Evolutionary conservation across 2,797 vertebrate genomes (phyloP).

Genomic region (Enteromius trimaculatus): DNA sequence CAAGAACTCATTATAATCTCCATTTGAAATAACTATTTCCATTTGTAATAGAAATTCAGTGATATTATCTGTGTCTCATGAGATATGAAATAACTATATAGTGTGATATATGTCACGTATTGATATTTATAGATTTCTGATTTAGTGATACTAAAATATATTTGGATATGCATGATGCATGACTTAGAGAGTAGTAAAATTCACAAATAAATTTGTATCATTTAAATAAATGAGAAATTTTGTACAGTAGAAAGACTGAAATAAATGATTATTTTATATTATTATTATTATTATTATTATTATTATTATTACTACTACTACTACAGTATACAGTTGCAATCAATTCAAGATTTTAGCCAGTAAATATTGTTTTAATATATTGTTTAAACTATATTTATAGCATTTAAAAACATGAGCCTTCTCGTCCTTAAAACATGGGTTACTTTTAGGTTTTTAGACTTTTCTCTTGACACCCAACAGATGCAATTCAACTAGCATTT

Average conservation of each 20-base stretch:
- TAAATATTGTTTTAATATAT: not conserved
- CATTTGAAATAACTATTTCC: slow-evolving; percentile 8
- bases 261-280: not conserved
- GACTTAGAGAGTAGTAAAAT: not conserved
- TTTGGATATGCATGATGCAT: not conserved
- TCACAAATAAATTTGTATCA: not conserved
- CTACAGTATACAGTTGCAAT: not conserved
- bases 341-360: not conserved
- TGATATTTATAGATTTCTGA: not conserved
- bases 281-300: too few relatives aligned
- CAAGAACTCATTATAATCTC: not conserved
- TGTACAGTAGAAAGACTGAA: not conserved
- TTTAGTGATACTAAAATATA: not conserved
- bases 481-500: not conserved
- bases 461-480: not conserved
- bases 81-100: not conserved
- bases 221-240: not conserved
- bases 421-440: not conserved
- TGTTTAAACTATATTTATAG: too few relatives aligned
- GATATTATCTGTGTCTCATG: not conserved
- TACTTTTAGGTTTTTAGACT: not conserved
- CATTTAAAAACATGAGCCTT: too few relatives aligned
- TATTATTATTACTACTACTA: too few relatives aligned
- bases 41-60: not conserved
- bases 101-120: not conserved